Conservation (phyloP, 2,113 vertebrate species). For the Ancistrus triradiatus region DNA sequence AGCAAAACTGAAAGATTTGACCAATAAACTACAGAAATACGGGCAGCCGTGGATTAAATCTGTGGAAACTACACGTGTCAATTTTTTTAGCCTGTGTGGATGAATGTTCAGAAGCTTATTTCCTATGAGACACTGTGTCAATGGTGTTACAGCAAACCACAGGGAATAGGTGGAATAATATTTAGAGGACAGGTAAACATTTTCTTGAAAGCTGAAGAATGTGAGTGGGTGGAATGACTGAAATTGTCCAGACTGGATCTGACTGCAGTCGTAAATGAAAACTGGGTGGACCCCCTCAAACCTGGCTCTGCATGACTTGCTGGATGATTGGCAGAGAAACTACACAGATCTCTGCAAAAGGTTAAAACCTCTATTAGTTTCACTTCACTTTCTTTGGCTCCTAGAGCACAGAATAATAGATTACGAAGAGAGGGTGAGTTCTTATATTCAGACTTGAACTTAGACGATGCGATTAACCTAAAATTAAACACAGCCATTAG, state of each 20-base stretch:
- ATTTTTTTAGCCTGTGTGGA: not conserved
- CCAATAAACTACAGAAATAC: slow-evolving; percentile 6
- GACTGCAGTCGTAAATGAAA: slow-evolving; percentile 19
- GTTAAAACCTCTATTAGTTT: slow-evolving; percentile 12
- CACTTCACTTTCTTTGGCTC: slow-evolving; percentile 9
- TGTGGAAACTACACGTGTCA: not conserved
- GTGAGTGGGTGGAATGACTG: not conserved
- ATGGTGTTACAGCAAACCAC: not conserved
- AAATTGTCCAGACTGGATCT: slow-evolving; percentile 4
- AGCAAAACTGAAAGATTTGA: slow-evolving; percentile 4
- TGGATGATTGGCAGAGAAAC: slow-evolving; percentile 13
- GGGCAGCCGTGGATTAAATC: not conserved
- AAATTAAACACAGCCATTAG: too few relatives aligned
- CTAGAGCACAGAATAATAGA: not conserved
- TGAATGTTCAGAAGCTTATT: not conserved
- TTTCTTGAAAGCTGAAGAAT: not conserved
- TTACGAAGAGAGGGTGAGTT: not conserved
- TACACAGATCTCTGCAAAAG: slow-evolving; percentile 12
- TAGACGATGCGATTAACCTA: too few relatives aligned
- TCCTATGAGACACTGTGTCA: not conserved
- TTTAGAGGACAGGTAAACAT: not conserved
- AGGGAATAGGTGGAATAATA: too few relatives aligned
- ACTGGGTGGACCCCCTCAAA: not conserved
- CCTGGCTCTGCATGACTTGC: slow-evolving; percentile 23
- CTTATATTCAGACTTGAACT: too few relatives aligned